A percentile compares a stretch with the other conserved stretches of the same genome.
Conservation (phyloP, 2,888 invertebrate species). For the Syrphus vitripennis region DNA sequence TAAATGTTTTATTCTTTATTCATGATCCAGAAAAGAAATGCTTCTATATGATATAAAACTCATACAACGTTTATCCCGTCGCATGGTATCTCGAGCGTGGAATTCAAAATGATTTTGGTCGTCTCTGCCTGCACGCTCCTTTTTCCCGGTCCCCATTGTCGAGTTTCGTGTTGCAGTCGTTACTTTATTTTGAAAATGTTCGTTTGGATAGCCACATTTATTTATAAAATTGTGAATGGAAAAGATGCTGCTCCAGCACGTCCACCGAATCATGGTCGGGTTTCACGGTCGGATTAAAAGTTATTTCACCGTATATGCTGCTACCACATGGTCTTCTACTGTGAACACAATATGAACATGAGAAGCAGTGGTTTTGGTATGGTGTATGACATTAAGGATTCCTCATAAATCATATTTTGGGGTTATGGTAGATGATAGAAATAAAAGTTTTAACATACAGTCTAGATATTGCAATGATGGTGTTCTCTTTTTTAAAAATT, state of each 20-base stretch:
- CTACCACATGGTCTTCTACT: neutral
- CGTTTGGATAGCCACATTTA: slow-evolving; percentile 20
- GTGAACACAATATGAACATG: neutral
- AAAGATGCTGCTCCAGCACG: slow-evolving; percentile 26
- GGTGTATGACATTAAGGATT: neutral
- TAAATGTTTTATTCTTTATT: slow-evolving; percentile 8
- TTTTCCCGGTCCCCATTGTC: too few relatives aligned
- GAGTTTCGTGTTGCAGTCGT: slow-evolving; percentile 31
- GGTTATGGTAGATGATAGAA: neutral
- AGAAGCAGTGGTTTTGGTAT: neutral
- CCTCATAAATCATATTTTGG: slow-evolving; percentile 2
- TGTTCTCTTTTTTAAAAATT: neutral
- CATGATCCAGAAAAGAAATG: neutral
- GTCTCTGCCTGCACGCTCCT: neutral
- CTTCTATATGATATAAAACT: slow-evolving; percentile 11
- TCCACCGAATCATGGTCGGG: slow-evolving; percentile 6
- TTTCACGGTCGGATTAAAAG: slow-evolving; percentile 34
- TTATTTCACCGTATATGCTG: neutral
- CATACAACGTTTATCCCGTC: slow-evolving; percentile 26
- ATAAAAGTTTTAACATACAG: neutral
- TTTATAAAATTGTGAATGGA: slow-evolving; percentile 21
- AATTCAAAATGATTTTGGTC: slow-evolving; percentile 25
- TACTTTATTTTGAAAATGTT: neutral
- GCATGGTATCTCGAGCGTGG: slow-evolving; percentile 28
- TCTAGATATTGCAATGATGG: neutral